Conservation (phyloP, 37 sponge, comb jelly and placozoan species). For the Mnemiopsis leidyi region DNA sequence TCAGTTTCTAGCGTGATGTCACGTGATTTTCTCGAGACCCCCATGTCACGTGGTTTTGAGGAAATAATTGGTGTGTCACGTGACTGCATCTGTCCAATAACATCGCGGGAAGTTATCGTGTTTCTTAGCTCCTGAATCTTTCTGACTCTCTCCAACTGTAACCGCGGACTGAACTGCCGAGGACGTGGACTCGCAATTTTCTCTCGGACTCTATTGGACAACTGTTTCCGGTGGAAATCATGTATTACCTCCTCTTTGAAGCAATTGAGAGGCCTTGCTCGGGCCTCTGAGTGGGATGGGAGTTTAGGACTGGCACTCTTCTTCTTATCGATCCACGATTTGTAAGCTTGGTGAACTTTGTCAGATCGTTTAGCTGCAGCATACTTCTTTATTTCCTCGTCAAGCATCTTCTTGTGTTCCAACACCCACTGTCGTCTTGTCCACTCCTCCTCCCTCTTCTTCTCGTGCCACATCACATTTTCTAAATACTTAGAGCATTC, state of each 20-base stretch:
- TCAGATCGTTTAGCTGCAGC: background rate
- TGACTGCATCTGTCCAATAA: background rate
- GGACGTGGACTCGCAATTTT: background rate
- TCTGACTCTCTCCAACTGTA: slow-evolving; percentile 20
- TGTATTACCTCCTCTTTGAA: background rate
- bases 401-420: slow-evolving; percentile 51
- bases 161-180: background rate
- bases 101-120: slow-evolving; percentile 9
- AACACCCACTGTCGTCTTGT: background rate
- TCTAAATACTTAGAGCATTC: slow-evolving; percentile 50
- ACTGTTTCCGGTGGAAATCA: slow-evolving; percentile 16
- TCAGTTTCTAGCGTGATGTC: background rate
- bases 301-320: background rate
- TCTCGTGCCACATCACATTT: slow-evolving; percentile 47
- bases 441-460: slow-evolving; percentile 29
- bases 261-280: slow-evolving; percentile 1
- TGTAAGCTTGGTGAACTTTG: slow-evolving; percentile 51
- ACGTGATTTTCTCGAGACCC: background rate
- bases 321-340: slow-evolving; percentile 52
- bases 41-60: background rate
- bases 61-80: background rate
- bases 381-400: slow-evolving; percentile 31
- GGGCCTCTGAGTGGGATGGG: background rate
- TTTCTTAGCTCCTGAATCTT: slow-evolving; percentile 54
- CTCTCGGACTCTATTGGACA: background rate